phyloP scores from a whole-genome alignment of 2,797 vertebrate genomes.

The Champsocephalus gunnari region DNA sequence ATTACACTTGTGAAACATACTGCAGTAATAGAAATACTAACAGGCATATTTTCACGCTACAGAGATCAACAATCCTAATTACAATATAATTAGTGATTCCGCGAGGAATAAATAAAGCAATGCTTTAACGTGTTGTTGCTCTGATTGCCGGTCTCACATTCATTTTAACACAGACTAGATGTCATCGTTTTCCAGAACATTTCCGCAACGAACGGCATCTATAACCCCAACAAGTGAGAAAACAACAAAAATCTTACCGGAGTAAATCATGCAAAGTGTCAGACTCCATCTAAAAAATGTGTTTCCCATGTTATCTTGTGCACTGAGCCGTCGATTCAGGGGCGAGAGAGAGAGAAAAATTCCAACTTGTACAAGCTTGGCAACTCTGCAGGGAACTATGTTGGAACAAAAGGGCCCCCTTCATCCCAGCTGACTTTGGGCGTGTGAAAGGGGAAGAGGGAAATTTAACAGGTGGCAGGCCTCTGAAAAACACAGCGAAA shows the following conservation, averaged over 20 bases:
- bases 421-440: constrained; percentile 81
- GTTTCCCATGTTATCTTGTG: constrained; percentile 79
- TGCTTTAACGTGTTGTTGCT: neutral
- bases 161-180: neutral
- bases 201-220: constrained; percentile 6
- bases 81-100: too few relatives aligned
- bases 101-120: neutral
- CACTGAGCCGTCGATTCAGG: constrained; percentile 65
- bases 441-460: constrained; percentile 71
- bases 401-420: constrained; percentile 83
- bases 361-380: constrained; percentile 81
- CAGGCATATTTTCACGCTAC: neutral
- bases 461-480: constrained; percentile 77
- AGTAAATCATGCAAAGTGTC: constrained; percentile 73
- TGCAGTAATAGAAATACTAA: neutral
- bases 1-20: neutral
- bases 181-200: neutral
- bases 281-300: constrained; percentile 71
- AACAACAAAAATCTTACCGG: constrained; percentile 73
- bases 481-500: constrained; percentile 44
- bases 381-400: constrained; percentile 85
- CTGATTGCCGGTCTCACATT: neutral
- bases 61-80: neutral
- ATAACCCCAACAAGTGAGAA: neutral
- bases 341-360: constrained; percentile 70